phyloP scores from a whole-genome alignment of 2,888 invertebrate species.

The Drosophila conformis region DNA sequence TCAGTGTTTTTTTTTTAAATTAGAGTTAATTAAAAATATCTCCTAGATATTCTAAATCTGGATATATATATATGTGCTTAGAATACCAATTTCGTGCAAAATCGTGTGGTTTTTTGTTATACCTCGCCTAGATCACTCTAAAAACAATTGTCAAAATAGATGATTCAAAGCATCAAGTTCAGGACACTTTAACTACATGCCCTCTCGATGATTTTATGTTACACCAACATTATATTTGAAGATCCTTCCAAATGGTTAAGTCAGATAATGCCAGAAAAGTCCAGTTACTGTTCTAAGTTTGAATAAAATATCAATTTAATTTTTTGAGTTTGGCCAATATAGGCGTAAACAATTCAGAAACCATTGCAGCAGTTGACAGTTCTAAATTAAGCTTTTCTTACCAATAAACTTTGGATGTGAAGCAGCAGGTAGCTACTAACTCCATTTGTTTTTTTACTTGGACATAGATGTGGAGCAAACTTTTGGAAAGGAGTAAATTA shows the following conservation, averaged over 20 bases:
- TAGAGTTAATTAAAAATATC: neutral
- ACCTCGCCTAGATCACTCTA: too few relatives aligned
- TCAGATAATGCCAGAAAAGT: neutral
- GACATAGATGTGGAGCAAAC: too few relatives aligned
- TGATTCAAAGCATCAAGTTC: neutral
- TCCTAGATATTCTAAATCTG: neutral
- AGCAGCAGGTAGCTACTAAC: too few relatives aligned
- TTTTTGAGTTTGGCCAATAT: neutral
- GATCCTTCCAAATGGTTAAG: neutral
- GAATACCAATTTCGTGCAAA: neutral
- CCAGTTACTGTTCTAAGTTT: neutral
- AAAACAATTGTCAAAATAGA: neutral
- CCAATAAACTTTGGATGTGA: neutral
- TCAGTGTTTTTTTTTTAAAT: neutral
- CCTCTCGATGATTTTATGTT: too few relatives aligned
- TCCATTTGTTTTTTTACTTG: too few relatives aligned
- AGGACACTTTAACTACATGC: neutral
- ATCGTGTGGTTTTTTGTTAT: too few relatives aligned
- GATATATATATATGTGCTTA: neutral
- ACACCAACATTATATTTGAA: too few relatives aligned
- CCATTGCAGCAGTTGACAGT: neutral
- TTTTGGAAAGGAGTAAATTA: too few relatives aligned
- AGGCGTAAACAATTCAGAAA: neutral
- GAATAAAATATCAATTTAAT: neutral
- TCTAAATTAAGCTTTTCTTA: neutral